Percentiles rank a stretch among this genome's conserved stretches.
phyloP scores from a whole-genome alignment of 2,888 invertebrate species.

The Chymomyza fuscimana region DNA sequence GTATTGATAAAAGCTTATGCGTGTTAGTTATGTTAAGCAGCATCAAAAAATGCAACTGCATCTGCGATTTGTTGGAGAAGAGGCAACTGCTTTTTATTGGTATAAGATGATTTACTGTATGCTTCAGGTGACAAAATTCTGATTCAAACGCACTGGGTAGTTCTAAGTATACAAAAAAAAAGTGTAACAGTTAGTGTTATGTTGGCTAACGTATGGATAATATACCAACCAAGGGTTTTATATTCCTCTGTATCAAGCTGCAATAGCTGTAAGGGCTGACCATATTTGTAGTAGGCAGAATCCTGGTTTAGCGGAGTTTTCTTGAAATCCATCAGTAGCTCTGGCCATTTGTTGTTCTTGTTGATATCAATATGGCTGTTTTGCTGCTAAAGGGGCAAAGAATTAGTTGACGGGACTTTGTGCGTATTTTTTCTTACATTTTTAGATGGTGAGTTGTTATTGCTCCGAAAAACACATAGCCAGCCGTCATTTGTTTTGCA shows the following conservation, averaged over 20 bases:
- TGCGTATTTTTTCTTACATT: conserved; percentile 2
- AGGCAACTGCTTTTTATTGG: conserved; percentile 54
- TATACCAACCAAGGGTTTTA: conserved; percentile 58
- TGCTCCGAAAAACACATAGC: conserved; percentile 77
- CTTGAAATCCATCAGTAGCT: conserved; percentile 37
- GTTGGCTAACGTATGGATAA: conserved; percentile 10
- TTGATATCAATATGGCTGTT: conserved; percentile 47
- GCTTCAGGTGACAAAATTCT: conserved; percentile 64
- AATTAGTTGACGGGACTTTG: background rate
- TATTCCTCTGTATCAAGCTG: conserved; percentile 54
- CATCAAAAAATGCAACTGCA: conserved; percentile 43
- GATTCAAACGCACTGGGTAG: conserved; percentile 69
- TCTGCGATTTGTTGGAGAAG: conserved; percentile 36
- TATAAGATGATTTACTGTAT: conserved; percentile 69
- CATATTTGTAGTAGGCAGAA: conserved; percentile 60
- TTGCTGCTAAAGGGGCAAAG: conserved; percentile 15
- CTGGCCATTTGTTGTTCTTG: conserved; percentile 60
- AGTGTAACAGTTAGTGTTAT: background rate
- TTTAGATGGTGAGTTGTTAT: conserved; percentile 42
- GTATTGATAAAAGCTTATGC: conserved; percentile 51
- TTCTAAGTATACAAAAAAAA: conserved; percentile 43
- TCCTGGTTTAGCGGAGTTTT: background rate
- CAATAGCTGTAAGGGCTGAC: conserved; percentile 66
- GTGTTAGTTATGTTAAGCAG: conserved; percentile 49
- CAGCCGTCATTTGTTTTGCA: conserved; percentile 76